Evolutionary conservation across 2,797 vertebrate genomes (phyloP).

Genomic region (Phrynocephalus forsythii): DNA sequence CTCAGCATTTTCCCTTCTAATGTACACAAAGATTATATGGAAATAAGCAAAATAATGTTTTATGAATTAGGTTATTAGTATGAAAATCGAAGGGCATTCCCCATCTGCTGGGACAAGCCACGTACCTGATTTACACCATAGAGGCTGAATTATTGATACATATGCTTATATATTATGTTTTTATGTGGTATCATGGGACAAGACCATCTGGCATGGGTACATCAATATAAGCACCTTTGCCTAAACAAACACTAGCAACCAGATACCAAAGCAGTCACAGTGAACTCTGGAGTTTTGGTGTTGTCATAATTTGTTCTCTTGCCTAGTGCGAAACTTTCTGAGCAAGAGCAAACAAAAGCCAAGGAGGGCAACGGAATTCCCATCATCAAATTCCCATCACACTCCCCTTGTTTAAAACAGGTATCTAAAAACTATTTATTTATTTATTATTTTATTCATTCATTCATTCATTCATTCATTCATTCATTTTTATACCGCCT

Average conservation of each 20-base stretch:
- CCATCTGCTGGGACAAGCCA: slow-evolving; percentile 62
- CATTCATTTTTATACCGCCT: too few species aligned
- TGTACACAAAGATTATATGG: slow-evolving; percentile 38
- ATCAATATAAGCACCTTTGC: slow-evolving; percentile 68
- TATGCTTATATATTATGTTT: slow-evolving; percentile 73
- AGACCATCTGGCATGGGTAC: slow-evolving; percentile 71
- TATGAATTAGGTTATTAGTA: slow-evolving; percentile 72
- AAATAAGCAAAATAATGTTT: slow-evolving; percentile 60
- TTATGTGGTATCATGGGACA: slow-evolving; percentile 68
- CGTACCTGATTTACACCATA: slow-evolving; percentile 69
- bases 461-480: too few species aligned
- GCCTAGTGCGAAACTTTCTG: slow-evolving; percentile 10
- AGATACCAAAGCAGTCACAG: slow-evolving; percentile 46
- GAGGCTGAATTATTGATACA: slow-evolving; percentile 72
- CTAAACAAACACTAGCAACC: slow-evolving; percentile 60
- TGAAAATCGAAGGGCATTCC: slow-evolving; percentile 69
- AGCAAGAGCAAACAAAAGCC: background rate
- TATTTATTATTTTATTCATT: too few species aligned
- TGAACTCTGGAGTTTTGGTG: background rate
- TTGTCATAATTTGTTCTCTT: slow-evolving; percentile 33
- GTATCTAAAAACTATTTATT: background rate
- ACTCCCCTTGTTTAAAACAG: background rate
- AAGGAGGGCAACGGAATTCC: background rate
- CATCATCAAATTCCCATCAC: too few species aligned
- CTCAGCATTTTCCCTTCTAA: slow-evolving; percentile 37